phyloP scores from a whole-genome alignment of 1,140 invertebrate genomes.

The Platyscapa corneri region DNA sequence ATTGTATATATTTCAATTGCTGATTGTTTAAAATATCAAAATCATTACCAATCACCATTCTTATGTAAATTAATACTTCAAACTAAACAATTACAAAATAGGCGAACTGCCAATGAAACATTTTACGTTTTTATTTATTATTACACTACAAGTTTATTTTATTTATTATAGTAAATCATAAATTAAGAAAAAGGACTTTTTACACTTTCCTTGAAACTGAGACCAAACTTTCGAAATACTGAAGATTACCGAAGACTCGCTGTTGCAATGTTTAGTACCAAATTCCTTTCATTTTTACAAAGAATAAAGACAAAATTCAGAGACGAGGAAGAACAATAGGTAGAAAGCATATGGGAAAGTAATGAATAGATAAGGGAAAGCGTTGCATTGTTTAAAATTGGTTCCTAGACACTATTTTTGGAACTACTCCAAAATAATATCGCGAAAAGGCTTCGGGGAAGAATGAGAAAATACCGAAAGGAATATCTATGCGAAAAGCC shows the following conservation, averaged over 20 bases:
- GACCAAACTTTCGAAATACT: not conserved
- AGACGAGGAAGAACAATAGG: conserved; percentile 28
- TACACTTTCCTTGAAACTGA: not conserved
- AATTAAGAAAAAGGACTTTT: no score
- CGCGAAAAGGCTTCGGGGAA: conserved; percentile 50
- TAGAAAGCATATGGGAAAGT: conserved; percentile 38
- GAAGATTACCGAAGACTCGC: not conserved
- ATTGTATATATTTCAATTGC: no score
- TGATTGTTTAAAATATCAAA: no score
- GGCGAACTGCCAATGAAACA: no score
- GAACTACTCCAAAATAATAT: conserved; percentile 62
- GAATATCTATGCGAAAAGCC: conserved; percentile 23
- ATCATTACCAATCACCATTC: no score
- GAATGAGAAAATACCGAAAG: conserved; percentile 39
- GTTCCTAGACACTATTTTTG: conserved; percentile 55
- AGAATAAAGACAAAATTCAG: not conserved
- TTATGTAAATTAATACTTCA: no score
- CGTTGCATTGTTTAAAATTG: conserved; percentile 52
- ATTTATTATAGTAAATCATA: no score
- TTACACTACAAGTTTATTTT: no score
- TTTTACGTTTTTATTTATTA: no score
- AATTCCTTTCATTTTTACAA: conserved; percentile 3
- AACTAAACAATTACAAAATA: no score
- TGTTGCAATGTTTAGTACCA: not conserved
- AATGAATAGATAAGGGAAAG: conserved; percentile 28